Base-by-base conservation (phyloP, 1,140 invertebrate species). In the Scaptomyza hsui region DNA sequence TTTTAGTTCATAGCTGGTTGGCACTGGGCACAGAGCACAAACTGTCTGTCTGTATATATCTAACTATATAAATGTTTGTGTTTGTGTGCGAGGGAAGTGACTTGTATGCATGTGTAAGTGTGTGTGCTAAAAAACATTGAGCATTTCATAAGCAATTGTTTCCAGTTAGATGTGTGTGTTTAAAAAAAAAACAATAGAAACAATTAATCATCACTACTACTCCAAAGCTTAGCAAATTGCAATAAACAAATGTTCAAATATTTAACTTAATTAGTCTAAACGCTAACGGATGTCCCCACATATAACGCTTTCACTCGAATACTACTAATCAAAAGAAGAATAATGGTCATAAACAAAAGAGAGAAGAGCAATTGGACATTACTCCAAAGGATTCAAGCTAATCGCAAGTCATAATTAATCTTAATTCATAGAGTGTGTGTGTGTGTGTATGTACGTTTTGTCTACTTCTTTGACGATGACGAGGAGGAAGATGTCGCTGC, bases 381-480 rank as follows among this genome's bases (percentile, higher is more conserved):
- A 4, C 68, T 57, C 45, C 67, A 64, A 52, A 45, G 26, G 26
- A 47, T 57, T 55, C 51, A 44, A 56, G 60, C 67, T 70, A 76
- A 72, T 81, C 65, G 70, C 77, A 86, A 78, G 77, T 77, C 70
- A 56, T 65, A 72, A 67, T 47, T 63, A 78, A 88, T 72, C 82
- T 81, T 80, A 86, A 59, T 32, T 32, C 74, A 85, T 80, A 75
- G 5, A 37, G 6, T 29, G 1, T 29, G 26, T 7, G 26, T 57
- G 56, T 64, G 44, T 78, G 16, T 75, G 41, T 88, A 57, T 49
- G 56, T 48, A 48, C 61, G 32, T 71, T 42, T 77, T 37, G n/a
- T n/a, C 32, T 89, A 89, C 61, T 89, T 89, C 72, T 89, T 75
- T 53, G 85, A 75, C 78, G 78, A 89, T 35, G 86, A 85, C 44